phyloP scores from a whole-genome alignment of 2,797 vertebrate species.

The Hephaestus fuliginosus region DNA sequence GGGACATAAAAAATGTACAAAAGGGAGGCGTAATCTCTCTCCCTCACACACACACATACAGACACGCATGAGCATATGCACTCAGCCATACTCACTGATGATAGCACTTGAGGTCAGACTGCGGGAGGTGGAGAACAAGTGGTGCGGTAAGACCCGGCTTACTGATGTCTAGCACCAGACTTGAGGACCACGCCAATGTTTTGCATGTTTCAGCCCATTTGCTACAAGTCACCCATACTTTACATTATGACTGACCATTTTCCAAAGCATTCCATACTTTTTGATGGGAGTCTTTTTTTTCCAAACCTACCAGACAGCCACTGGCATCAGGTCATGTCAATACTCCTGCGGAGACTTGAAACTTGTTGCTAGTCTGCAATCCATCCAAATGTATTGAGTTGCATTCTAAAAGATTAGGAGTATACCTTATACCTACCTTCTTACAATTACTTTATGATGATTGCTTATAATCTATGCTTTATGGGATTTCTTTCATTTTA shows the following conservation, averaged over 20 bases:
- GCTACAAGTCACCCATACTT: constrained; percentile 47
- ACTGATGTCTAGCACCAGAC: constrained; percentile 23
- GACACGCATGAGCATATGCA: constrained; percentile 29
- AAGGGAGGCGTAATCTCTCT: constrained; percentile 57
- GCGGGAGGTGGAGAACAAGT: constrained; percentile 43
- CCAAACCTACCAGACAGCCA: constrained; percentile 6
- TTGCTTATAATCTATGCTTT: background rate
- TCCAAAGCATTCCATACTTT: constrained; percentile 35
- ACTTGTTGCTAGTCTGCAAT: background rate
- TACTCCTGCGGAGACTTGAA: constrained; percentile 15
- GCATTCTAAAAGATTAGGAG: background rate
- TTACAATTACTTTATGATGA: background rate
- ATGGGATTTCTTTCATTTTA: background rate
- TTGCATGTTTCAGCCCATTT: constrained; percentile 54
- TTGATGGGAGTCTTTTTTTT: constrained; percentile 27
- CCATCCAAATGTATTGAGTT: background rate
- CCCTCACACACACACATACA: constrained; percentile 37
- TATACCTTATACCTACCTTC: background rate
- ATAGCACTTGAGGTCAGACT: constrained; percentile 54
- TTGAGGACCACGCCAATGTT: constrained; percentile 44
- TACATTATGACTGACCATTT: constrained; percentile 36
- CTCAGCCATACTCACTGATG: constrained; percentile 24
- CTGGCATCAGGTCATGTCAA: constrained; percentile 12
- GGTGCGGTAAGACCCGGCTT: constrained; percentile 8
- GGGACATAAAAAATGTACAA: constrained; percentile 69